Conservation (phyloP, 2,797 vertebrate species). For the Schizopygopsis pylzovi region DNA sequence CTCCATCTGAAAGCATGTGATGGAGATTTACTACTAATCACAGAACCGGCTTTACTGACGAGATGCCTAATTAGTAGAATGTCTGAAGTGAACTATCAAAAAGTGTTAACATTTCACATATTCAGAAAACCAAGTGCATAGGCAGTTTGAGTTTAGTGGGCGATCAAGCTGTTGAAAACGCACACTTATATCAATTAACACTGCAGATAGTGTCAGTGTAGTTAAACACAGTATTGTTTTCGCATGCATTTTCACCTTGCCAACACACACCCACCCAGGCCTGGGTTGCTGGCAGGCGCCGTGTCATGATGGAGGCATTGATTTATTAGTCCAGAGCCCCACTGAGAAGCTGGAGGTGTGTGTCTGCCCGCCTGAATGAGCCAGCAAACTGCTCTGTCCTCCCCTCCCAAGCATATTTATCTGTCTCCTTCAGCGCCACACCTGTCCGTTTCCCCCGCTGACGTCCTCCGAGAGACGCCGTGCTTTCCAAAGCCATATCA, state of each 20-base stretch:
- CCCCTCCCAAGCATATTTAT: constrained; percentile 64
- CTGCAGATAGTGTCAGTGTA: background rate
- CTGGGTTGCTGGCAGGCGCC: constrained; percentile 29
- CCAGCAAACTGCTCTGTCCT: constrained; percentile 57
- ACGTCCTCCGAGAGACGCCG: constrained; percentile 21
- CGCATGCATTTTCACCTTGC: constrained; percentile 12
- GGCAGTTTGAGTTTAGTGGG: background rate
- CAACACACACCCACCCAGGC: constrained; percentile 14
- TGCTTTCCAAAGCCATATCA: constrained; percentile 47
- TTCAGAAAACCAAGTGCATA: background rate
- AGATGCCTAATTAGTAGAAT: no score
- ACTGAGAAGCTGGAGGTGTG: constrained; percentile 60
- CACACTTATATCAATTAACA: constrained; percentile 9
- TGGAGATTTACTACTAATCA: no score
- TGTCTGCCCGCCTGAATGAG: constrained; percentile 58
- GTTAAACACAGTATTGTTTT: constrained; percentile 18
- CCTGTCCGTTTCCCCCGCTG: constrained; percentile 61
- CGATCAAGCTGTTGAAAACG: background rate
- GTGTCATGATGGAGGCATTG: constrained; percentile 44
- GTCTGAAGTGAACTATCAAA: background rate
- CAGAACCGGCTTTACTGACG: no score
- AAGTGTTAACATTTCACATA: background rate
- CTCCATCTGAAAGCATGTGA: no score
- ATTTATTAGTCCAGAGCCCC: constrained; percentile 60
- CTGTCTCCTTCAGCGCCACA: constrained; percentile 69